Base-by-base conservation (phyloP, 2,797 vertebrate species). In the Avahi laniger region DNA sequence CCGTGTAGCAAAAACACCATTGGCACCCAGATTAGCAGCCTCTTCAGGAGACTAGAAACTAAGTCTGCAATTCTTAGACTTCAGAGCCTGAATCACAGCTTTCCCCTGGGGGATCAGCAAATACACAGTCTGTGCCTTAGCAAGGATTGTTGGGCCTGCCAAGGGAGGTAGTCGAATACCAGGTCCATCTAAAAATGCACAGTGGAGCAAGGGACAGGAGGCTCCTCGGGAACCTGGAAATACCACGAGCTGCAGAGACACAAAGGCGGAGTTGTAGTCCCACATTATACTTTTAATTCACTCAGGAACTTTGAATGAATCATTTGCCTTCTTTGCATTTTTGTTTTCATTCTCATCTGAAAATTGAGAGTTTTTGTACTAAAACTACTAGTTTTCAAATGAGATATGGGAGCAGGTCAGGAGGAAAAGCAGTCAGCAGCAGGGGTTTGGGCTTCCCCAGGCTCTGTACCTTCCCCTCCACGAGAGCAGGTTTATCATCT, bases 11-110 rank as follows among this genome's bases (percentile, higher is more conserved):
- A 87, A 97, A 97, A 92, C 96, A 97, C 97, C 94, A 97, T 5
- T 97, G 96, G 96, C 87, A 96, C 96, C 83, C 97, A 97, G 97
- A 96, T 97, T 96, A 97, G 97, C 95, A 97, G 52, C 91, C 95
- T 93, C 96, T 57, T 91, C 80, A 70, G 92, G 70, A 95, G 83
- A 92, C 89, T 82, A 88, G 94, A 96, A 96, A 94, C 89, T 80
- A 95, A 95, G 83, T 91, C 91, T 97, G 96, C 76, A 95, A 88
- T 97, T 97, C 96, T 88, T 94, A 95, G 91, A 97, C 86, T 84
- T 95, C 83, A 38, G 89, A 97, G 92, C 33, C 93, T 82, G 83
- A 96, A 97, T 97, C 96, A 96, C 67, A 95, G 94, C 76, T 94
- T 91, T 91, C 76, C 79, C 90, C 89, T 86, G 33, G 12, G 76